A percentile compares a stretch with the other conserved stretches of the same genome.
Conservation (phyloP, 2,797 vertebrate species). For the Smutsia temminckii region DNA sequence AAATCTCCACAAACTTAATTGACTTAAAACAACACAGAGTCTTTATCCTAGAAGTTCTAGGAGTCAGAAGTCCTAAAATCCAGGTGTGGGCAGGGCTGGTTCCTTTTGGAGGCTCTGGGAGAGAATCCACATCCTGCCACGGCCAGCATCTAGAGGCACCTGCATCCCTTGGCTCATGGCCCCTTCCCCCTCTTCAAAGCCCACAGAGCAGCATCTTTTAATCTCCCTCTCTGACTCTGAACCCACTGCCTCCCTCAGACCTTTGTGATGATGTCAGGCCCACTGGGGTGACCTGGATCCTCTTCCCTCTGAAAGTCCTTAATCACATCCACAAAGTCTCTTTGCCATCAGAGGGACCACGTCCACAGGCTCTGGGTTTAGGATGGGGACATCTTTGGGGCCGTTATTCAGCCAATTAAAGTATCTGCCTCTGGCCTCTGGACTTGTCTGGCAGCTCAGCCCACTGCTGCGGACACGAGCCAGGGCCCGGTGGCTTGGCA, state of each 20-base stretch:
- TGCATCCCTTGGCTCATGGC: accelerated
- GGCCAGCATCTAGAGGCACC: not conserved
- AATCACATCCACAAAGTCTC: not conserved
- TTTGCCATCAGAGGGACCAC: not conserved
- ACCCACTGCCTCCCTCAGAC: not conserved
- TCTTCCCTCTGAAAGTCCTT: not conserved
- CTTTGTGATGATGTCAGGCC: accelerated
- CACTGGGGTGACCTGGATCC: accelerated
- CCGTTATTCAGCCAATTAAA: too few species aligned
- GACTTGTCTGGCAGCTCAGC: not conserved
- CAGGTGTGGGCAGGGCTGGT: too few species aligned
- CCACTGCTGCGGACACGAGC: not conserved
- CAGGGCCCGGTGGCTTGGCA: not conserved
- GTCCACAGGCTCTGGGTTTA: not conserved
- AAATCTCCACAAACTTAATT: not conserved
- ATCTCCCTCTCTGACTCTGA: not conserved
- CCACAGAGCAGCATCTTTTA: accelerated
- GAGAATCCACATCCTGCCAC: not conserved
- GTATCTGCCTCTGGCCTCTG: not conserved
- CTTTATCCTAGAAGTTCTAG: accelerated
- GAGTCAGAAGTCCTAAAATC: not conserved
- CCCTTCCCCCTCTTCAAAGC: not conserved
- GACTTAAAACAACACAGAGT: not conserved
- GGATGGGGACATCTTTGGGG: not conserved
- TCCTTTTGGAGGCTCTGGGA: not conserved